Conservation (phyloP, 2,888 invertebrate species). For the Tetranychus truncatus region DNA sequence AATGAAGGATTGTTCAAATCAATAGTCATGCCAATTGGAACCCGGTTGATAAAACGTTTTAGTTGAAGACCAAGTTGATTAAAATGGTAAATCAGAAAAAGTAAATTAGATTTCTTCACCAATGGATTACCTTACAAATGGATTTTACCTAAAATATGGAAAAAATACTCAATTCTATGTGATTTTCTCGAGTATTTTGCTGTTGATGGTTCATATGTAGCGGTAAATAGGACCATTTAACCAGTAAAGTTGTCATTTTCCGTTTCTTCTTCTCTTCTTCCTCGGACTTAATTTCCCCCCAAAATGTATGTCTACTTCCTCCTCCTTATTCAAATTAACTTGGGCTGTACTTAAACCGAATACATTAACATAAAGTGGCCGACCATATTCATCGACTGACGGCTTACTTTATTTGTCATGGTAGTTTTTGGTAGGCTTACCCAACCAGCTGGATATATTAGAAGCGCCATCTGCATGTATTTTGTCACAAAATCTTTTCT, state of each 20-base stretch:
- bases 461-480: too few relatives aligned
- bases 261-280: constrained; percentile 44
- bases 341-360: constrained; percentile 46
- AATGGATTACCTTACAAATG: constrained; percentile 77
- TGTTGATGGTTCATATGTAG: constrained; percentile 46
- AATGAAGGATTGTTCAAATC: constrained; percentile 64
- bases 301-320: constrained; percentile 81
- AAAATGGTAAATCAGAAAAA: constrained; percentile 66
- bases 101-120: constrained; percentile 61
- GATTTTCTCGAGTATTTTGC: constrained; percentile 50
- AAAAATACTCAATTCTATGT: constrained; percentile 48
- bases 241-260: constrained; percentile 31
- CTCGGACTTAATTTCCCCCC: constrained; percentile 93
- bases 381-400: constrained; percentile 89
- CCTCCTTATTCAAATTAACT: constrained; percentile 31
- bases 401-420: too few relatives aligned
- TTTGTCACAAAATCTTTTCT: too few relatives aligned
- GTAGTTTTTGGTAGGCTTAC: too few relatives aligned
- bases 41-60: constrained; percentile 91
- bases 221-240: constrained; percentile 23
- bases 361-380: constrained; percentile 94
- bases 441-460: too few relatives aligned
- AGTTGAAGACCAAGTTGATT: constrained; percentile 93
- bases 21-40: constrained; percentile 92
- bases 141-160: constrained; percentile 22